Percentiles rank a stretch among this genome's conserved stretches.
Evolutionary conservation across 2,888 invertebrate genomes (phyloP).

Genomic region (Eristalinus aeneus): DNA sequence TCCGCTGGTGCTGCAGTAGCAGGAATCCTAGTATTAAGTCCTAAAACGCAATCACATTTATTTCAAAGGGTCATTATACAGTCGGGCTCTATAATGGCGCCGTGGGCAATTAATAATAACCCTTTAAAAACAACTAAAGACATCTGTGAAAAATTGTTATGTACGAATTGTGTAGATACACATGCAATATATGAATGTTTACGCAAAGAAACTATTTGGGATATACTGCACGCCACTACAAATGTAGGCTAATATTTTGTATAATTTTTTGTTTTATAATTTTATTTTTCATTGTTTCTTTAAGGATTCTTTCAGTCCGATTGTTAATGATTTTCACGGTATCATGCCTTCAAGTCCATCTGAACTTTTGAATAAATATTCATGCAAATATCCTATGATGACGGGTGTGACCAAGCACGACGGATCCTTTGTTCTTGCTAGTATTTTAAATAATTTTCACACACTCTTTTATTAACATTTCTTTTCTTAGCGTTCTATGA

Average conservation of each 20-base stretch:
- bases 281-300: not conserved
- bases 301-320: constrained; percentile 74
- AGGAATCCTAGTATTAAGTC: constrained; percentile 80
- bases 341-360: constrained; percentile 73
- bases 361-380: constrained; percentile 64
- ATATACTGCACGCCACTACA: constrained; percentile 72
- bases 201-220: constrained; percentile 73
- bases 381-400: constrained; percentile 77
- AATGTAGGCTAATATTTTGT: constrained; percentile 49
- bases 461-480: not conserved
- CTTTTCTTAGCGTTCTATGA: constrained; percentile 72
- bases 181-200: constrained; percentile 75
- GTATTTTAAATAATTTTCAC: constrained; percentile 74
- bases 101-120: constrained; percentile 81
- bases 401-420: constrained; percentile 81
- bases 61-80: constrained; percentile 82
- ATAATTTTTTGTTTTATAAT: not conserved
- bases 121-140: constrained; percentile 76
- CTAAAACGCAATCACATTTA: constrained; percentile 76
- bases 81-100: constrained; percentile 82
- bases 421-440: constrained; percentile 80
- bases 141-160: constrained; percentile 75
- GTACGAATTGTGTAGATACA: constrained; percentile 71
- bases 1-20: constrained; percentile 82
- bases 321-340: constrained; percentile 74